Base-by-base conservation (phyloP, 1,140 invertebrate genomes). In the Drosophila rufa region DNA sequence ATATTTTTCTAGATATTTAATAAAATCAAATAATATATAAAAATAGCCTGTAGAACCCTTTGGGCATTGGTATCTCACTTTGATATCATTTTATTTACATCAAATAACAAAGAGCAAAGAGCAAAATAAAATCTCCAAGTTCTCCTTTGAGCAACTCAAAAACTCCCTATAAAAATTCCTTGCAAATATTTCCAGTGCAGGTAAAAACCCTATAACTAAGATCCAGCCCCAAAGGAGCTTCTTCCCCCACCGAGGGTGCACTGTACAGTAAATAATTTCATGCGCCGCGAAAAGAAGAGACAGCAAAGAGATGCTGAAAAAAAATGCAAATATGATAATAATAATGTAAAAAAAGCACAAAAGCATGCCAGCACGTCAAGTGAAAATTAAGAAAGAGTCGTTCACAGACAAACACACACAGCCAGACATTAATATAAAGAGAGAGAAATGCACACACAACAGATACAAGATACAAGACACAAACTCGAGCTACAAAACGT, bases 261-360 rank as follows among this genome's bases (percentile, higher is more conserved):
- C 68, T 75, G 81, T 73, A 53, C 42, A 84, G 66, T 68, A 67
- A 76, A 68, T 71, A 57, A 66, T 47, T 45, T 51, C 8, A 62
- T 50, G 30, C 38, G 47, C 38, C 22, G 51, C 68, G 40, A 55
- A 38, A 17, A 75, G 38, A 53, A 51, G 46, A 53, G 50, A 70
- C 64, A 40, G 27, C 48, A 33, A 38, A 56, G 36, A 30, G 50
- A 25, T 62, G 57, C 42, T 45, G 47, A 58, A 75, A 57, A 75
- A 58, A 87, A 80, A 87, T 87, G 80, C 84, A 87, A 87, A 87
- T 87, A 87, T 89, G 77, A 87, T 87, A 87, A 89, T 87, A 83
- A 87, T 89, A 89, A 84, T 84, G 81, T 89, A 75, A 74, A 83
- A 55, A 80, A 80, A 56, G 53, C 57, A 65, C 70, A 69, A 85